Conservation (phyloP, 2,797 vertebrate genomes). For the Pelodytes ibericus region DNA sequence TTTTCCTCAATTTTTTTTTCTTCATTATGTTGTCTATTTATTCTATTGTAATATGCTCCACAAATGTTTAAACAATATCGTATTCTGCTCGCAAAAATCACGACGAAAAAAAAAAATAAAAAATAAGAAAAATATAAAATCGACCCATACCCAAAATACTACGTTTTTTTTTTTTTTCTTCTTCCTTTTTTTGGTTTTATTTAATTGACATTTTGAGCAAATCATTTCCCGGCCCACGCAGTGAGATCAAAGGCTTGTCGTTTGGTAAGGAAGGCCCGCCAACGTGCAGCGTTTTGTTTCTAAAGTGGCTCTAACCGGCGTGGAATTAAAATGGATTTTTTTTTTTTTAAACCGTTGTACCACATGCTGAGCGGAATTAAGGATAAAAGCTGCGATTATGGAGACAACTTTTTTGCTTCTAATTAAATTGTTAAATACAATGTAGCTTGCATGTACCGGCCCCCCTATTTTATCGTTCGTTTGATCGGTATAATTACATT, state of each 20-base stretch:
- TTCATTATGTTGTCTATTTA: no score
- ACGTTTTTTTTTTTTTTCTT: not conserved
- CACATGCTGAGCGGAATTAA: slow-evolving; percentile 60
- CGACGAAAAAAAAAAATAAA: no score
- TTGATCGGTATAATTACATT: slow-evolving; percentile 46
- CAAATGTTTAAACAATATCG: no score
- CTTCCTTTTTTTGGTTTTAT: not conserved
- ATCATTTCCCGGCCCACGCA: not conserved
- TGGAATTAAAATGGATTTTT: slow-evolving; percentile 44
- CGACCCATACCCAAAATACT: no score
- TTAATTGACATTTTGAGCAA: not conserved
- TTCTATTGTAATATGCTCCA: no score
- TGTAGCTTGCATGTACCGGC: slow-evolving; percentile 43
- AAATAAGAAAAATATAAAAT: no score
- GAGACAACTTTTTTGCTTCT: slow-evolving; percentile 53
- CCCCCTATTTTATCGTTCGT: slow-evolving; percentile 30
- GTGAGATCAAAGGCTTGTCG: slow-evolving; percentile 60
- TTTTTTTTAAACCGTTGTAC: slow-evolving; percentile 52
- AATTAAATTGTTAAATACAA: slow-evolving; percentile 59
- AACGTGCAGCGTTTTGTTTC: not conserved
- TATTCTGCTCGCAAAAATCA: no score
- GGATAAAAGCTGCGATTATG: slow-evolving; percentile 62
- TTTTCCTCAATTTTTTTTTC: no score
- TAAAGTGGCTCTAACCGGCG: slow-evolving; percentile 6
- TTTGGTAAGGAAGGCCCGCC: slow-evolving; percentile 51